These are phyloP conservation scores for Drosophila atripex DNA, from an alignment of 2,888 invertebrate genomes.

Conservation along the genomic window DNA sequence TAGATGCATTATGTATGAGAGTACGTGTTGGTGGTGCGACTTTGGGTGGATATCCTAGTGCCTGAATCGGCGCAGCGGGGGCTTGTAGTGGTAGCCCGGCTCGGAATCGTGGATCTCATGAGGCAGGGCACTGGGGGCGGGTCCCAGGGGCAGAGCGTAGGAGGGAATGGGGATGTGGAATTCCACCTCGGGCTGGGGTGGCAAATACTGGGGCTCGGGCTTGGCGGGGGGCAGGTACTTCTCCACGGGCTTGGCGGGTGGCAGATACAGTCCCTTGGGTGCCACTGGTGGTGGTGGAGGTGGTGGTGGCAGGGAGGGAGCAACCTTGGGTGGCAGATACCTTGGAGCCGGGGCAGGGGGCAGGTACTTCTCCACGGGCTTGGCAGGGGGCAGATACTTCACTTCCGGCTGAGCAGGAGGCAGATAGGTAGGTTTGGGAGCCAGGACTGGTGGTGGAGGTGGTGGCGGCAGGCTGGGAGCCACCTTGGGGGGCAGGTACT, in stretches of 20 bases:
- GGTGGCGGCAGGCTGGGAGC: slow-evolving; percentile 64
- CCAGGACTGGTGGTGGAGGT: slow-evolving; percentile 62
- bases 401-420: slow-evolving; percentile 44
- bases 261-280: slow-evolving; percentile 26
- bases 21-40: slow-evolving; percentile 10
- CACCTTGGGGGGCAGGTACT: slow-evolving; percentile 69
- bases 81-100: slow-evolving; percentile 68
- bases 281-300: slow-evolving; percentile 42
- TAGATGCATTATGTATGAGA: slow-evolving; percentile 41
- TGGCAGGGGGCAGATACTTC: slow-evolving; percentile 49
- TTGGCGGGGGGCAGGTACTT: slow-evolving; percentile 43
- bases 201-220: slow-evolving; percentile 54
- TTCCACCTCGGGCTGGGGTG: slow-evolving; percentile 28
- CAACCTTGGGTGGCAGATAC: slow-evolving; percentile 43
- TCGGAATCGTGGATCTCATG: slow-evolving; percentile 24
- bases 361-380: slow-evolving; percentile 45
- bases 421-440: slow-evolving; percentile 50
- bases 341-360: slow-evolving; percentile 55
- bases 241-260: slow-evolving; percentile 40
- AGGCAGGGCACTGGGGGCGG: slow-evolving; percentile 39
- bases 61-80: slow-evolving; percentile 62
- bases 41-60: slow-evolving; percentile 36
- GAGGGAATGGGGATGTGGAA: slow-evolving; percentile 78
- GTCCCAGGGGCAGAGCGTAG: slow-evolving; percentile 72
- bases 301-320: slow-evolving; percentile 48